phyloP scores from a whole-genome alignment of 2,888 invertebrate species.

The Microctonus brassicae region DNA sequence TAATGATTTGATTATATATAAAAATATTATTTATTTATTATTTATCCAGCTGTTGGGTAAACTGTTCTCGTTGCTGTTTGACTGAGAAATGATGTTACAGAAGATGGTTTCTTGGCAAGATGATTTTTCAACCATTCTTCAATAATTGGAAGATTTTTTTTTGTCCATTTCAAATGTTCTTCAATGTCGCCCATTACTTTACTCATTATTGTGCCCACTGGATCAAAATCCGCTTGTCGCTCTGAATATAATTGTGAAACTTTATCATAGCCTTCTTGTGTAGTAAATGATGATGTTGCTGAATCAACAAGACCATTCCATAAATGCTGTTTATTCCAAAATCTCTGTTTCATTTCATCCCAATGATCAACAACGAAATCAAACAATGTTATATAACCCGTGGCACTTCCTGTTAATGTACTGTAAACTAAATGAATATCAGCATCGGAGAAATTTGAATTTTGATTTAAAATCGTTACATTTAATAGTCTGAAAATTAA shows the following conservation, averaged over 20 bases:
- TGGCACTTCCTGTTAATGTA: conserved; percentile 80
- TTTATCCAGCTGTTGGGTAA: conserved; percentile 6
- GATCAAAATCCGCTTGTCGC: conserved; percentile 78
- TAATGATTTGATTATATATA: background rate
- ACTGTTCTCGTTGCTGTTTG: conserved; percentile 11
- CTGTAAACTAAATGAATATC: conserved; percentile 83
- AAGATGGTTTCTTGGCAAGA: conserved; percentile 52
- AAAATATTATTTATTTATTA: background rate
- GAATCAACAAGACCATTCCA: conserved; percentile 84
- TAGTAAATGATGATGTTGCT: conserved; percentile 82
- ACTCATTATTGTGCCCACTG: conserved; percentile 81
- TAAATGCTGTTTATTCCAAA: conserved; percentile 78
- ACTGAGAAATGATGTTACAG: conserved; percentile 22
- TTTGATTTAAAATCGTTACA: conserved; percentile 78
- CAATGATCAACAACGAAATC: conserved; percentile 81
- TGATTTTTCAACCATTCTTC: conserved; percentile 79
- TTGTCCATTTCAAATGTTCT: conserved; percentile 83
- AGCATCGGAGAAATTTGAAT: conserved; percentile 82
- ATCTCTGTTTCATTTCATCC: conserved; percentile 77
- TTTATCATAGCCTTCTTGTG: conserved; percentile 79
- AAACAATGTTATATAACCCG: conserved; percentile 81
- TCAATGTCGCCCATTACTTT: conserved; percentile 81
- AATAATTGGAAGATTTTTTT: conserved; percentile 81
- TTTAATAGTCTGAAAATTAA: conserved; percentile 72
- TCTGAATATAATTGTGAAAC: conserved; percentile 77